phyloP scores from a whole-genome alignment of 2,113 vertebrate genomes.

The Cettia cetti region DNA sequence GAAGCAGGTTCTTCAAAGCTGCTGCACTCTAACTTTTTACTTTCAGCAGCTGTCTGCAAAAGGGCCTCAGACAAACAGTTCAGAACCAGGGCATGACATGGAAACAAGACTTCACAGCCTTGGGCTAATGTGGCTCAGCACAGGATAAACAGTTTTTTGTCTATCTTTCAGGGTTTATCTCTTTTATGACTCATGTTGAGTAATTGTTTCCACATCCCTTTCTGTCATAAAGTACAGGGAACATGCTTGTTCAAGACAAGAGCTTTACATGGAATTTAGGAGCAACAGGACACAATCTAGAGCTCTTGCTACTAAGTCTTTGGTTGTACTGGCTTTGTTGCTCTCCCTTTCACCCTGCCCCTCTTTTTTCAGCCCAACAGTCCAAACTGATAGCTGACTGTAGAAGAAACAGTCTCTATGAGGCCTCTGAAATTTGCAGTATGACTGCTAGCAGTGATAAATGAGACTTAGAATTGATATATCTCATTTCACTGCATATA shows the following conservation, averaged over 20 bases:
- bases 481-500: slow-evolving; percentile 16
- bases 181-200: slow-evolving; percentile 63
- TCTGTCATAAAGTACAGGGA: slow-evolving; percentile 58
- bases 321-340: neutral
- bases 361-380: neutral
- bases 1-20: slow-evolving; percentile 36
- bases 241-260: slow-evolving; percentile 55
- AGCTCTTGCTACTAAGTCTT: neutral
- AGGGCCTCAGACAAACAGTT: slow-evolving; percentile 56
- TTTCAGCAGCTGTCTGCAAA: slow-evolving; percentile 49
- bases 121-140: slow-evolving; percentile 36
- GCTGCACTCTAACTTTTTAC: slow-evolving; percentile 40
- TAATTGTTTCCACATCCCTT: slow-evolving; percentile 61
- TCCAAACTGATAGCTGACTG: neutral
- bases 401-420: neutral
- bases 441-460: slow-evolving; percentile 8
- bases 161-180: slow-evolving; percentile 64
- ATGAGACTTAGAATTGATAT: slow-evolving; percentile 5
- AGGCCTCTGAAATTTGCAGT: neutral
- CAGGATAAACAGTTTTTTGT: slow-evolving; percentile 66
- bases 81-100: slow-evolving; percentile 57
- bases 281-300: slow-evolving; percentile 1
- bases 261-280: slow-evolving; percentile 39
- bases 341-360: neutral
- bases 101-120: slow-evolving; percentile 60